phyloP scores from a whole-genome alignment of 2,888 invertebrate species.

The Nebria salina region DNA sequence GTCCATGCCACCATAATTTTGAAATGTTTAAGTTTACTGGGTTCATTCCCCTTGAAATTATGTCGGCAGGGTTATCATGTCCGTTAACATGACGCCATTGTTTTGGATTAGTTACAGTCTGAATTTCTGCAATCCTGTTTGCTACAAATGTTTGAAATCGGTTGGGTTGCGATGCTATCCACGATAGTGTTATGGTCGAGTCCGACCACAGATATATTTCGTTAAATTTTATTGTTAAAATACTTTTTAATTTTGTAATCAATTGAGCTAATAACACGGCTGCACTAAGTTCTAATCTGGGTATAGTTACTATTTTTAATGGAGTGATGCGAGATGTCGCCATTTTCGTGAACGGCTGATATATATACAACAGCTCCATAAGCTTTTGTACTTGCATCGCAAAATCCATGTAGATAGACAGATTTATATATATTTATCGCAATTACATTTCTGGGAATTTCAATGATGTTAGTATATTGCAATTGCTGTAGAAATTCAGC shows the following conservation, averaged over 20 bases:
- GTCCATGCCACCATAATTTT: too few species aligned
- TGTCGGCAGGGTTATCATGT: too few species aligned
- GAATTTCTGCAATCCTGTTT: constrained; percentile 20
- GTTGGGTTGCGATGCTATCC: constrained; percentile 19
- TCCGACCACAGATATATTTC: constrained; percentile 21
- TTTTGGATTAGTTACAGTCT: constrained; percentile 8
- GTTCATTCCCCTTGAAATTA: too few species aligned
- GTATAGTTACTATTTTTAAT: too few species aligned
- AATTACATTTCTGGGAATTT: constrained; percentile 29
- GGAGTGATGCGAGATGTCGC: too few species aligned
- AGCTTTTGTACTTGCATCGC: too few species aligned
- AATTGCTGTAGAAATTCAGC: constrained; percentile 18
- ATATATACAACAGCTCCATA: too few species aligned
- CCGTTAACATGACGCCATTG: constrained; percentile 27
- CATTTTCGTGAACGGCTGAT: too few species aligned
- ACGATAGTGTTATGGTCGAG: constrained; percentile 14
- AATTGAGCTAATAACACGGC: constrained; percentile 30
- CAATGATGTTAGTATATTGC: constrained; percentile 15
- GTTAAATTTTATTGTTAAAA: constrained; percentile 11
- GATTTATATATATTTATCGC: not conserved
- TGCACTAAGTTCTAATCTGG: too few species aligned
- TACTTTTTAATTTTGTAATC: constrained; percentile 23
- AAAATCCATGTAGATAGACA: too few species aligned
- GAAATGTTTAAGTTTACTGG: not conserved
- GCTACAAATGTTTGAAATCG: constrained; percentile 12